Evolutionary conservation across 92 coral and sea anemone species (phyloP).

Genomic region (Bergia sp.): DNA sequence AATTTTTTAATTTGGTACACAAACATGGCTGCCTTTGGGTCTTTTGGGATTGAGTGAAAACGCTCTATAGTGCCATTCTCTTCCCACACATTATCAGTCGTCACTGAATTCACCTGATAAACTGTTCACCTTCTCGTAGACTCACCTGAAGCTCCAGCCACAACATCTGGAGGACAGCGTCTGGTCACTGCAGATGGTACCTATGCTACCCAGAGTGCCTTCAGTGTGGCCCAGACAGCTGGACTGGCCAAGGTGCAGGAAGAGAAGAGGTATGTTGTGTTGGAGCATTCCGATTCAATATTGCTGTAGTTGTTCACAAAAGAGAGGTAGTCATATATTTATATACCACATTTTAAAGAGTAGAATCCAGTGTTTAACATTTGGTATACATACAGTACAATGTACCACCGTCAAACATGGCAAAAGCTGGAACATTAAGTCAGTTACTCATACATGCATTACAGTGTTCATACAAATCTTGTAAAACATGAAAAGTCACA

Average conservation of each 20-base stretch:
- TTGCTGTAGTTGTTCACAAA: not conserved
- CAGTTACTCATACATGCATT: not conserved
- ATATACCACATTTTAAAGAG: not conserved
- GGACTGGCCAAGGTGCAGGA: conserved; percentile 74
- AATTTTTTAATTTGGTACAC: no score
- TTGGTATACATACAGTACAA: no score
- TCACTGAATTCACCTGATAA: not conserved
- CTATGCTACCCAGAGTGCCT: conserved; percentile 96
- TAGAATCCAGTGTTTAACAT: not conserved
- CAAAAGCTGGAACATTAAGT: not conserved
- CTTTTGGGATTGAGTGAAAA: no score
- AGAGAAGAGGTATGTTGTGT: conserved; percentile 70
- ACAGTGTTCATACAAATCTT: no score
- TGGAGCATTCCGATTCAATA: not conserved
- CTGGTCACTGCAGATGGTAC: conserved; percentile 99
- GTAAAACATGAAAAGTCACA: no score
- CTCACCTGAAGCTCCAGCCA: conserved; percentile 62
- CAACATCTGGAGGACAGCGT: conserved; percentile 69
- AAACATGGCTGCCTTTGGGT: no score
- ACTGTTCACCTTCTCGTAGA: conserved; percentile 10
- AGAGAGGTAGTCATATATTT: not conserved
- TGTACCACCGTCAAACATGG: not conserved
- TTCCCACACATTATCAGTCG: not conserved
- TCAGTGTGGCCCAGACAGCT: conserved; percentile 82
- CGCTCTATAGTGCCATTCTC: not conserved